Evolutionary conservation across 1,140 invertebrate species (phyloP).

Genomic region (Macrobrachium nipponense): DNA sequence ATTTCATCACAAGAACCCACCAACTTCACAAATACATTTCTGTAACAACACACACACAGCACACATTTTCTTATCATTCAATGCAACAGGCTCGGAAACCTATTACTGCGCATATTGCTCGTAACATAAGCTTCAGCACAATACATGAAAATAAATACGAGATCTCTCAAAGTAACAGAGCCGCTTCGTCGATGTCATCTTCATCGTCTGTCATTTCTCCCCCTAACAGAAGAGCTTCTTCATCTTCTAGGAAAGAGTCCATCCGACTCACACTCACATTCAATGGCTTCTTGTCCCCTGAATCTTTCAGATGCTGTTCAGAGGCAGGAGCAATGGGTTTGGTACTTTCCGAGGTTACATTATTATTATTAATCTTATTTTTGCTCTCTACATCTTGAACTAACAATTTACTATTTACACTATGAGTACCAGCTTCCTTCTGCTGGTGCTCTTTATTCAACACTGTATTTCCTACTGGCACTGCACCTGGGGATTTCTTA

Average conservation of each 20-base stretch:
- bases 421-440: neutral
- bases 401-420: neutral
- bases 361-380: neutral
- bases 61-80: no score
- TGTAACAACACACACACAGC: no score
- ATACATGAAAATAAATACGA: neutral
- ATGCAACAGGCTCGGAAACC: no score
- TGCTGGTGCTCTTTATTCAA: neutral
- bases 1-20: no score
- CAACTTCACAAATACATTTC: no score
- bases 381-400: neutral
- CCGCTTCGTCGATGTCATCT: conserved; percentile 20
- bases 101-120: no score
- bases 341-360: neutral
- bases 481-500: conserved; percentile 5
- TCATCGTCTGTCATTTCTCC: conserved; percentile 23
- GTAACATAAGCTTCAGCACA: neutral
- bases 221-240: conserved; percentile 9
- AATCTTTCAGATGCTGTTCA: neutral
- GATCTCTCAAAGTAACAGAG: conserved; percentile 19
- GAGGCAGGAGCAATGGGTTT: neutral
- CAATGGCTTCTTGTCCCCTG: neutral
- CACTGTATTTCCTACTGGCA: neutral
- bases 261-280: conserved; percentile 1
- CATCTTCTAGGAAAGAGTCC: conserved; percentile 22